Evolutionary conservation across 2,888 invertebrate species (phyloP).

Genomic region (Shargacucullia verbasci): DNA sequence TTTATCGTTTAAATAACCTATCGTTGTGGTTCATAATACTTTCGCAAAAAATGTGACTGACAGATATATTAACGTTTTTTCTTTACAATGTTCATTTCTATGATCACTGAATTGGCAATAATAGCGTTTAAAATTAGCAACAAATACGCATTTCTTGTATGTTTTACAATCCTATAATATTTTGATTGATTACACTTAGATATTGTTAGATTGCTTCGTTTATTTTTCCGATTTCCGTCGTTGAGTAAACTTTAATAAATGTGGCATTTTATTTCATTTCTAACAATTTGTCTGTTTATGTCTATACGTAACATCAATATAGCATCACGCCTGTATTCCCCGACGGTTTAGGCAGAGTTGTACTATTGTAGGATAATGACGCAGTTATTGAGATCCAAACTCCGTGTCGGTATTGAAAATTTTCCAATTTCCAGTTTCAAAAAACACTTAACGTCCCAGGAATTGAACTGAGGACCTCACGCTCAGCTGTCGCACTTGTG

Average conservation of each 20-base stretch:
- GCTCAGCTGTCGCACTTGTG: no score
- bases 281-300: no score
- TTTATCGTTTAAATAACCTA: no score
- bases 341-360: no score
- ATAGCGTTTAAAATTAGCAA: background rate
- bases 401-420: no score
- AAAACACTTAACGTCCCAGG: no score
- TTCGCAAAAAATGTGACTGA: background rate
- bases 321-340: no score
- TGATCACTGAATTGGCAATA: background rate
- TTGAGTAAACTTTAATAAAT: conserved; percentile 22
- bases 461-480: no score
- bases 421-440: no score
- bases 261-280: background rate
- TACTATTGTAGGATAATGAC: no score
- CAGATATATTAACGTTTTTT: conserved; percentile 5
- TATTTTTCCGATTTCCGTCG: conserved; percentile 4
- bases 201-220: background rate
- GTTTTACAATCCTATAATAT: conserved; percentile 7
- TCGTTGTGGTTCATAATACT: background rate
- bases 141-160: background rate
- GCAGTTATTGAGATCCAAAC: no score
- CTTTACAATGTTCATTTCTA: background rate
- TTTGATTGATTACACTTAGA: conserved; percentile 1
- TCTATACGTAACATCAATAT: no score